These are phyloP conservation scores for Rhynchomys soricoides DNA, from an alignment of 2,113 vertebrate species.

Conservation along the genomic window DNA sequence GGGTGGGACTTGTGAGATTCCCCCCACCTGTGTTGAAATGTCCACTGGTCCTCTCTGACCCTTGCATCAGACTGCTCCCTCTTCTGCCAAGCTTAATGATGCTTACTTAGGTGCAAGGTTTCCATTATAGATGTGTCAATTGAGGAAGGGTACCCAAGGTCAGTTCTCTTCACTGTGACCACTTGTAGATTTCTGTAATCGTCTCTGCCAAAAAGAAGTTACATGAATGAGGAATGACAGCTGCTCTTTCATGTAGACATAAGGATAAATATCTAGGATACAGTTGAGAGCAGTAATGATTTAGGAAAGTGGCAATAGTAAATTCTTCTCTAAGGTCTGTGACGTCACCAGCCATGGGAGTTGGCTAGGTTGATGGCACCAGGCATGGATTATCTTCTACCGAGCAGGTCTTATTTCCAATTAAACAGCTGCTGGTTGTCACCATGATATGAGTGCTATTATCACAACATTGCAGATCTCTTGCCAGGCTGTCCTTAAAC, in stretches of 20 bases:
- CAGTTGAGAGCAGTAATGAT: background rate
- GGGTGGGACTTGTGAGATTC: background rate
- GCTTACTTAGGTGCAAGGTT: background rate
- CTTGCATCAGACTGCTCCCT: background rate
- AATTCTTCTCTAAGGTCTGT: background rate
- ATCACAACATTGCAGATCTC: background rate
- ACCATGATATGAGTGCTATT: background rate
- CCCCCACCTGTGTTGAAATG: background rate
- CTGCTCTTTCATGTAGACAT: background rate
- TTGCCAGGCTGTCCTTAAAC: too few relatives aligned
- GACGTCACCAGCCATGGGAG: background rate
- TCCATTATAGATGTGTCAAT: background rate
- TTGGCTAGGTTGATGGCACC: background rate
- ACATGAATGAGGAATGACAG: background rate
- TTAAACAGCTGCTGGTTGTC: background rate
- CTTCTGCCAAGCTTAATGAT: background rate
- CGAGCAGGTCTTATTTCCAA: too few relatives aligned
- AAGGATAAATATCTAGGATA: background rate
- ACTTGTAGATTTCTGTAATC: background rate
- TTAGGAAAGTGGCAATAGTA: background rate
- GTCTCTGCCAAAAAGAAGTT: background rate
- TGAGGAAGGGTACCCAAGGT: background rate
- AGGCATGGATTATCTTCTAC: background rate
- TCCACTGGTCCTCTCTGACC: background rate
- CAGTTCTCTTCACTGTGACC: background rate